Evolutionary conservation across 1,140 invertebrate species (phyloP).

Genomic region (Watersipora subatra): DNA sequence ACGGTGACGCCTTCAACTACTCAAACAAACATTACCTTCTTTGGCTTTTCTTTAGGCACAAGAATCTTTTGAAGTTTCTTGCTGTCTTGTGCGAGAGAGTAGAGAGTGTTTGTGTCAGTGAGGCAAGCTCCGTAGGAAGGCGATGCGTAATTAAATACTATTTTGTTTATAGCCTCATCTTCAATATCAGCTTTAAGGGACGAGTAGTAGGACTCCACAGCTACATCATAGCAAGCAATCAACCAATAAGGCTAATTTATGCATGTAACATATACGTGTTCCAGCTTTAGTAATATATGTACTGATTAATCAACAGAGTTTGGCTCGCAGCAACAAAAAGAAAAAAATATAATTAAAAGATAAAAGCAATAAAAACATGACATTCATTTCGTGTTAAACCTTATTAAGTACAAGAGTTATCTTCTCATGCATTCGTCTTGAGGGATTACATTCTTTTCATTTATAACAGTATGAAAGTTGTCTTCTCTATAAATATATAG

Average conservation of each 20-base stretch:
- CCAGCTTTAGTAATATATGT: neutral
- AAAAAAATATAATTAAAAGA: too few species aligned
- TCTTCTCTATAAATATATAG: too few species aligned
- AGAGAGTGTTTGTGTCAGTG: slow-evolving; percentile 18
- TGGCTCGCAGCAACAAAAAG: neutral
- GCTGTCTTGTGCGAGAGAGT: slow-evolving; percentile 19
- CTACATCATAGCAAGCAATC: neutral
- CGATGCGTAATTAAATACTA: slow-evolving; percentile 18
- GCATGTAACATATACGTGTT: neutral
- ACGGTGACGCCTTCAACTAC: too few species aligned
- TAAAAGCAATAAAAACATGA: too few species aligned
- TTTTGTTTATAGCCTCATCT: slow-evolving; percentile 23
- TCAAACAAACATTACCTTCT: too few species aligned
- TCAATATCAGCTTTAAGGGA: slow-evolving; percentile 26
- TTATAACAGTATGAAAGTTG: too few species aligned
- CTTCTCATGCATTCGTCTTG: too few species aligned
- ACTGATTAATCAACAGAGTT: neutral
- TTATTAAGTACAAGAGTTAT: too few species aligned
- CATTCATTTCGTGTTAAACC: too few species aligned
- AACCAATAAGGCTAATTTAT: neutral
- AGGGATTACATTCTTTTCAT: too few species aligned
- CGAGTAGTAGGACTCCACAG: slow-evolving; percentile 9
- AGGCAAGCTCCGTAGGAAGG: slow-evolving; percentile 21
- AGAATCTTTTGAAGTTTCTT: slow-evolving; percentile 20
- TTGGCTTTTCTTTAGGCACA: slow-evolving; percentile 18